Conservation (phyloP, 2,113 vertebrate species). For the Percopsis transmontana region DNA sequence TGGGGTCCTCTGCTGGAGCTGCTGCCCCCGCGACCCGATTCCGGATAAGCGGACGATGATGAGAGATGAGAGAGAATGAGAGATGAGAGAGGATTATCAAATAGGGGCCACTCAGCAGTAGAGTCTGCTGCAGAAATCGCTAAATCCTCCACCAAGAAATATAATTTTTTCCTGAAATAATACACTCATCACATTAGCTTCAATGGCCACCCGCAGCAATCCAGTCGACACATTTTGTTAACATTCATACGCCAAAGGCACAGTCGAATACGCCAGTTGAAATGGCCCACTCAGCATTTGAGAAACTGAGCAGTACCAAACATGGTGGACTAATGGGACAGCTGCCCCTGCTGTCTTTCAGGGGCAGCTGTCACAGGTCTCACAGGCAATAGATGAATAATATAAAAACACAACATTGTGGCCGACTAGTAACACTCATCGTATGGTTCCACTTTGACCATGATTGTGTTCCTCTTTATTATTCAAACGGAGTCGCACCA, state of each 20-base stretch:
- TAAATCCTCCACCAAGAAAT: too few species aligned
- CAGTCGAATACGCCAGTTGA: not conserved
- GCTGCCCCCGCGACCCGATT: too few species aligned
- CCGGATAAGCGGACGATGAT: too few species aligned
- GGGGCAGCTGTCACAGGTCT: too few species aligned
- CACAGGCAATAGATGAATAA: conserved; percentile 58
- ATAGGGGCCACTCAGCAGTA: too few species aligned
- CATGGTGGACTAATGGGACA: not conserved
- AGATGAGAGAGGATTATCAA: too few species aligned
- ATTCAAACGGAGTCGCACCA: conserved; percentile 89
- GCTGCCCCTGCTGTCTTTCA: not conserved
- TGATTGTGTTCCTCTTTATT: conserved; percentile 94
- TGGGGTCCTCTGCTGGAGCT: too few species aligned
- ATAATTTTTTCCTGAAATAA: too few species aligned
- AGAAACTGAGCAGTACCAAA: not conserved
- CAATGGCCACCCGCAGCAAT: not conserved
- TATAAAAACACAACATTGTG: conserved; percentile 78
- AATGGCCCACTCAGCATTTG: not conserved
- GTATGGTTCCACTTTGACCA: conserved; percentile 94
- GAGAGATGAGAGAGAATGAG: too few species aligned
- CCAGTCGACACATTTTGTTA: not conserved
- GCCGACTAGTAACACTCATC: conserved; percentile 81
- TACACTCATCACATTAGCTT: not conserved
- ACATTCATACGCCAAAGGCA: not conserved
- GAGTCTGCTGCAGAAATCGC: too few species aligned